Evolutionary conservation across 2,888 invertebrate genomes (phyloP).

Genomic region (Congeria kusceri): DNA sequence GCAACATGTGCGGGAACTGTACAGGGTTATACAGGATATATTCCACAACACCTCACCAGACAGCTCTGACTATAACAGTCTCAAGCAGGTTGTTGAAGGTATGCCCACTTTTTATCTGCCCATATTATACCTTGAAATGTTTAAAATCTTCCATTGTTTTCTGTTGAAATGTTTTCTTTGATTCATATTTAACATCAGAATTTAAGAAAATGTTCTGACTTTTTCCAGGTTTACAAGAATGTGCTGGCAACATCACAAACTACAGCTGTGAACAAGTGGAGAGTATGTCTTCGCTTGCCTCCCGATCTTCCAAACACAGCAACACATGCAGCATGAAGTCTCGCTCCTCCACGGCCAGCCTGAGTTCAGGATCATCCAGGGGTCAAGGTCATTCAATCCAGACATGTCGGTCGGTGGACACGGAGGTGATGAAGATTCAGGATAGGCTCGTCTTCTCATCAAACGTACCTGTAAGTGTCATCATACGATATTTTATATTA

Average conservation of each 20-base stretch:
- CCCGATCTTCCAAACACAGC: slow-evolving; percentile 61
- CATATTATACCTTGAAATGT: no score
- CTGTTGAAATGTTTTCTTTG: no score
- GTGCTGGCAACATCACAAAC: slow-evolving; percentile 76
- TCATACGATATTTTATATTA: no score
- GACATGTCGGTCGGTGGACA: slow-evolving; percentile 72
- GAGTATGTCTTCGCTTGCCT: slow-evolving; percentile 74
- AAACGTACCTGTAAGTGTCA: slow-evolving; percentile 77
- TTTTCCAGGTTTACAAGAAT: slow-evolving; percentile 70
- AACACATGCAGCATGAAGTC: slow-evolving; percentile 60
- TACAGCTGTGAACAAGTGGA: slow-evolving; percentile 76
- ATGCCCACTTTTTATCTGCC: no score
- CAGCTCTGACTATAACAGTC: slow-evolving; percentile 73
- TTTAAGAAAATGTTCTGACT: background rate
- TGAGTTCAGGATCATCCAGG: slow-evolving; percentile 59
- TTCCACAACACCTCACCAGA: slow-evolving; percentile 73
- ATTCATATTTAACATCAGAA: no score
- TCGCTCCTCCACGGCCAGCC: slow-evolving; percentile 53
- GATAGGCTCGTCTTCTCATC: slow-evolving; percentile 79
- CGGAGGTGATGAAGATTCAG: slow-evolving; percentile 81
- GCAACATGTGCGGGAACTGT: slow-evolving; percentile 80
- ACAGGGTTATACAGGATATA: slow-evolving; percentile 74
- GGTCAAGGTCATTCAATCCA: slow-evolving; percentile 59
- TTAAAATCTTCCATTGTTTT: no score
- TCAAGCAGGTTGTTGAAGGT: slow-evolving; percentile 80